Evolutionary conservation across 2,888 invertebrate genomes (phyloP).

Genomic region (Lasioglossum leucozonium): DNA sequence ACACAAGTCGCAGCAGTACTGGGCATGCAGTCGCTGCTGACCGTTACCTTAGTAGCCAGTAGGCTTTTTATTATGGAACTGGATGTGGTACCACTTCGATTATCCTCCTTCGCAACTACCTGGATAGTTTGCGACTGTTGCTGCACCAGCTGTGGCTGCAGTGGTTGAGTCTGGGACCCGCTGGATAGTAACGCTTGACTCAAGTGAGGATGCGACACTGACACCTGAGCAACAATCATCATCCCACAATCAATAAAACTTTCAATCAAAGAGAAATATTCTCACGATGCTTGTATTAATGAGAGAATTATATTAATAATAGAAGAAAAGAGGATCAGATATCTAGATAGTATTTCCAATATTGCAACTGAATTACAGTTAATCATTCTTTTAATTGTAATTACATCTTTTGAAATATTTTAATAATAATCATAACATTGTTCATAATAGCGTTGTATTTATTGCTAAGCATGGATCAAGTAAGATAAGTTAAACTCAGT

Average conservation of each 20-base stretch:
- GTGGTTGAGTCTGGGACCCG: constrained; percentile 77
- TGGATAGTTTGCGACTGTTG: constrained; percentile 76
- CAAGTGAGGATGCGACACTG: constrained; percentile 87
- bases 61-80: constrained; percentile 96
- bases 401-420: constrained; percentile 2
- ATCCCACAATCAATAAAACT: constrained; percentile 8
- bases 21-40: constrained; percentile 86
- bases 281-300: constrained; percentile 46
- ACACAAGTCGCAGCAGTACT: constrained; percentile 83
- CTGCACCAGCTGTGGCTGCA: constrained; percentile 69
- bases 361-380: not conserved
- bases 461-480: constrained; percentile 35
- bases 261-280: not conserved
- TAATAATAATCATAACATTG: constrained; percentile 17
- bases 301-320: not conserved
- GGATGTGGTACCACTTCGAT: constrained; percentile 85
- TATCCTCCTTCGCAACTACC: constrained; percentile 82
- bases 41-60: constrained; percentile 95
- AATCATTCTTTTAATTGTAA: constrained; percentile 82
- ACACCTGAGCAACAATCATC: constrained; percentile 84
- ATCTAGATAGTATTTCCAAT: not conserved
- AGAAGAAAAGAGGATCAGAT: not conserved
- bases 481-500: constrained; percentile 10
- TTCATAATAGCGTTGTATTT: constrained; percentile 14
- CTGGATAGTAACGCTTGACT: constrained; percentile 87